A percentile compares a stretch with the other conserved stretches of the same genome.
These are phyloP conservation scores for Blomia tropicalis DNA, from an alignment of 2,888 invertebrate species.

Conservation along the genomic window DNA sequence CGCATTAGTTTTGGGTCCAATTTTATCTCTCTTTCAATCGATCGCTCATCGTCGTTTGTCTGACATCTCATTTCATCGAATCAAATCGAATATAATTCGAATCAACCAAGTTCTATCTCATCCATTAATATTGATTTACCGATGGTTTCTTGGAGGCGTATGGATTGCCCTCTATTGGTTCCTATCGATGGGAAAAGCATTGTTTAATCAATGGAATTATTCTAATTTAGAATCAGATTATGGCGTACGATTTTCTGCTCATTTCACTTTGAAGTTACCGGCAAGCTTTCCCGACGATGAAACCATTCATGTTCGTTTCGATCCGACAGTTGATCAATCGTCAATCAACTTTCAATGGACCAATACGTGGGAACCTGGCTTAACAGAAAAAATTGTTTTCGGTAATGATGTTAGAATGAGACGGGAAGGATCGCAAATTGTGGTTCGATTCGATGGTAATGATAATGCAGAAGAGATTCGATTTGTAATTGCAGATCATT, in stretches of 20 bases:
- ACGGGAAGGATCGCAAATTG: neutral
- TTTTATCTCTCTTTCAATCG: neutral
- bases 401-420: neutral
- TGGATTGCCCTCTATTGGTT: conserved; percentile 8
- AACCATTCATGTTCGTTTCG: neutral
- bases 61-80: neutral
- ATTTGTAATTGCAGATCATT: neutral
- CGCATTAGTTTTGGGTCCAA: neutral
- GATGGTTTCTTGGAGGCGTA: neutral
- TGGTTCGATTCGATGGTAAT: neutral
- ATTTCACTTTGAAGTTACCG: neutral
- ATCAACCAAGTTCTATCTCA: neutral
- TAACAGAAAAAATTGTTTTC: neutral
- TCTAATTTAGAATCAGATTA: neutral
- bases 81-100: neutral
- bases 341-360: neutral
- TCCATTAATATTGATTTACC: neutral
- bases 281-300: neutral
- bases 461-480: neutral
- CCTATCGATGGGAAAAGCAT: neutral
- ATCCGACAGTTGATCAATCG: neutral
- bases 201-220: neutral
- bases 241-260: neutral
- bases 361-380: neutral
- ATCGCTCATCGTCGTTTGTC: neutral